Evolutionary conservation across 1,140 invertebrate species (phyloP).

Genomic region (Panulirus ornatus): DNA sequence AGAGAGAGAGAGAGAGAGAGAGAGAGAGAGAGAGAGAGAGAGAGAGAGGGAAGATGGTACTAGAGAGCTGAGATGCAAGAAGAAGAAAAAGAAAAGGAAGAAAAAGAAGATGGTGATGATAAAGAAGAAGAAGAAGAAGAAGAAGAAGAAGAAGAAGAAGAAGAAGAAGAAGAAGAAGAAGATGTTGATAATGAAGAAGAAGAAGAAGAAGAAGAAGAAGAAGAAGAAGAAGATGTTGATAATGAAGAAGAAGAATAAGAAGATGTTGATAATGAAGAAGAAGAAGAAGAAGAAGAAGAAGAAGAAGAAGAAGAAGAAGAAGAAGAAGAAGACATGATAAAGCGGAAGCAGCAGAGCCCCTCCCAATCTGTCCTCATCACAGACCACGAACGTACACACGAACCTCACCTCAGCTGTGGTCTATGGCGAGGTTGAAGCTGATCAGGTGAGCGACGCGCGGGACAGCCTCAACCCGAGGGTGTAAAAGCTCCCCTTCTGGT

Average conservation of each 20-base stretch:
- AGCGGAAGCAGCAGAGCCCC: too few relatives aligned
- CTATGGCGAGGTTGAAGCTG: too few relatives aligned
- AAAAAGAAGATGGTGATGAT: not conserved
- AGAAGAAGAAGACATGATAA: not conserved
- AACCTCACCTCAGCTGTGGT: too few relatives aligned
- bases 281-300: not conserved
- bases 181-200: not conserved
- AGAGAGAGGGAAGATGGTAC: not conserved
- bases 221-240: not conserved
- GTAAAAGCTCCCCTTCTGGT: too few relatives aligned
- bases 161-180: not conserved
- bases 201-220: not conserved
- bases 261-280: not conserved
- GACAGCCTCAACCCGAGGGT: too few relatives aligned
- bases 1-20: too few relatives aligned
- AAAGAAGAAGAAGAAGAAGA: not conserved
- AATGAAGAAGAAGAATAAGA: not conserved
- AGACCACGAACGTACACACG: too few relatives aligned
- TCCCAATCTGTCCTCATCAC: too few relatives aligned
- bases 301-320: not conserved
- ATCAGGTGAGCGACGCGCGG: too few relatives aligned
- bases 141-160: not conserved
- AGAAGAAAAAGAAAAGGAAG: not conserved
- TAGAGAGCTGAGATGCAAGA: too few relatives aligned
- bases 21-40: not conserved